These are phyloP conservation scores for Gadus macrocephalus DNA, from an alignment of 2,113 vertebrate species.

Conservation along the genomic window DNA sequence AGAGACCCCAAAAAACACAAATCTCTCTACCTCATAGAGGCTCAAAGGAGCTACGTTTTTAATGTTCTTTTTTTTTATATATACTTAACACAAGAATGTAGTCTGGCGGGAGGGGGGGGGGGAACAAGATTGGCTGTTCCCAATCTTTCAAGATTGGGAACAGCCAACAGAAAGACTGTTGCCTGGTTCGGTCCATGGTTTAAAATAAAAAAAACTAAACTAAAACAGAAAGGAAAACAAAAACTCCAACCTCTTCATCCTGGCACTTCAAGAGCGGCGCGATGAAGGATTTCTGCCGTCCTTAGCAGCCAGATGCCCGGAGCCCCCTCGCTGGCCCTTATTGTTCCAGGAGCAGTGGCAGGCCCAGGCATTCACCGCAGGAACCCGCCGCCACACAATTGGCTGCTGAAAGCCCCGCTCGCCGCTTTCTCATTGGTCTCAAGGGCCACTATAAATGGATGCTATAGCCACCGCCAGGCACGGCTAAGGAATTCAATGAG, in stretches of 20 bases:
- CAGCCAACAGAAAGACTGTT: conserved; percentile 38
- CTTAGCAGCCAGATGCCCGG: conserved; percentile 63
- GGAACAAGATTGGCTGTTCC: no score
- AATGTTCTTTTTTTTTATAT: conserved; percentile 2
- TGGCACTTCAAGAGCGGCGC: conserved; percentile 52
- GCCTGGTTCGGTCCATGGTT: conserved; percentile 36
- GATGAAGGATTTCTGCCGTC: conserved; percentile 54
- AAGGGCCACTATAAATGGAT: conserved; percentile 70
- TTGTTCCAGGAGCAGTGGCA: conserved; percentile 73
- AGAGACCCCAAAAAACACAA: conserved; percentile 24
- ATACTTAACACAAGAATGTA: no score
- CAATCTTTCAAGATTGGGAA: conserved; percentile 33
- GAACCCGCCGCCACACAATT: conserved; percentile 52
- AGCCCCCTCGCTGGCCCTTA: conserved; percentile 66
- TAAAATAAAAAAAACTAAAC: conserved; percentile 1
- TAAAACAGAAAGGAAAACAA: no score
- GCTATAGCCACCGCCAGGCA: conserved; percentile 72
- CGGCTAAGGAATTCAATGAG: conserved; percentile 78
- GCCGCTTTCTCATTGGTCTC: conserved; percentile 72
- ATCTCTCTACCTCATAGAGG: conserved; percentile 36
- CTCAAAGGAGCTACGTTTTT: conserved; percentile 13
- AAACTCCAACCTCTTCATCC: conserved; percentile 40
- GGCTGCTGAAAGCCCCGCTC: conserved; percentile 49
- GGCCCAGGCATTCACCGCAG: conserved; percentile 62
- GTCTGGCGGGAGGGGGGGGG: conserved; percentile 31